Evolutionary conservation across 2,797 vertebrate genomes (phyloP).

Genomic region (Cheirogaleus major): DNA sequence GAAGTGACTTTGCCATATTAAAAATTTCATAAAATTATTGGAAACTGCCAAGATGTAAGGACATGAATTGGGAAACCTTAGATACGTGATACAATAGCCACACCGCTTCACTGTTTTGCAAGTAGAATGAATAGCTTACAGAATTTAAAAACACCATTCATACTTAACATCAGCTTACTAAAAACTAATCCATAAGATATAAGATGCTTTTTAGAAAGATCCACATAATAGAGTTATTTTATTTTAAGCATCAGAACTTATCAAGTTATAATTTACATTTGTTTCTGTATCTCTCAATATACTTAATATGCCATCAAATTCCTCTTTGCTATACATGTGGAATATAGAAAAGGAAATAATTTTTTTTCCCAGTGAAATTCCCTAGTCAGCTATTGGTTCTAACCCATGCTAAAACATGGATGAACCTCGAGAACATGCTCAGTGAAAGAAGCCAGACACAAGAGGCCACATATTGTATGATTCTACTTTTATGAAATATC

Average conservation of each 20-base stretch:
- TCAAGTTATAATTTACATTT: conserved; percentile 41
- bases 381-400: background rate
- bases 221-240: background rate
- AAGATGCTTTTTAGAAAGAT: background rate
- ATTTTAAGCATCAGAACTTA: conserved; percentile 28
- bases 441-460: background rate
- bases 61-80: conserved; percentile 61
- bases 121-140: background rate
- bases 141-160: conserved; percentile 42
- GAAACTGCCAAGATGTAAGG: conserved; percentile 83
- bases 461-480: background rate
- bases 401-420: background rate
- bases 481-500: background rate
- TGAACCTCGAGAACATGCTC: background rate
- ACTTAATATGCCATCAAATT: conserved; percentile 45
- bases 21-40: conserved; percentile 81
- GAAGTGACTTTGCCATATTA: conserved; percentile 85
- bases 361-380: background rate
- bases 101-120: background rate
- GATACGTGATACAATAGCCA: conserved; percentile 15
- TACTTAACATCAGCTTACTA: background rate
- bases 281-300: background rate
- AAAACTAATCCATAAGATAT: background rate
- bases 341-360: background rate
- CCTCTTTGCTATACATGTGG: background rate